Base-by-base conservation (phyloP, 2,888 invertebrate genomes). In the Netelia virgata region DNA sequence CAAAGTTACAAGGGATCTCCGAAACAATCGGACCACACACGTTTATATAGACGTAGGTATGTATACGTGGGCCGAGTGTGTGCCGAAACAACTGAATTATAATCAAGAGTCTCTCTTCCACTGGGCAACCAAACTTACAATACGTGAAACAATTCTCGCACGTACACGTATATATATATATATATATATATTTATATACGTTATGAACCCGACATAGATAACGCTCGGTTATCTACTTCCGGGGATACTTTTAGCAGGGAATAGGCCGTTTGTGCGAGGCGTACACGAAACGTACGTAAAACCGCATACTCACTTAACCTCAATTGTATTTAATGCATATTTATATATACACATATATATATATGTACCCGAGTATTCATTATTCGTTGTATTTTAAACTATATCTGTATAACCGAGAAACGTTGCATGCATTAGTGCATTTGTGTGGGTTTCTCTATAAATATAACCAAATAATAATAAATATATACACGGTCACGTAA, bases 1-100 rank as follows among this genome's bases (percentile, higher is more conserved):
- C 53, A 11, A 55, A 78, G 73, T 74, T 73, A 69, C 78, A 59
- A 69, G 64, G 70, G 69, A 83, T 79, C 61, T 74, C 78, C 74
- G 55, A 50, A 79, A 73, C 68, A 77, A 78, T 73, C 77, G 50
- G 53, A 47, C 11, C 47, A 47, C 47, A 47, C 47, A 47, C 14
- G 14, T 47, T 14, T 47, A 47, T 47, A 47, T 14, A 47, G 14
- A 14, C 47, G 11, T 10, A 14, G 47, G 10, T 28, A 9, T 50
- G 23, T 23, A n/a, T n/a, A 69, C 23, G 11, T 47, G 47, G 36
- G 36, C 36, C 6, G 36, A 6, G 36, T 36, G 36, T 36, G 36
- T 36, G 36, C 36, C 36, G 36, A 6, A 36, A 36, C 36, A 36
- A 36, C 36, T 36, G 68, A 77, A 69, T 69, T 69, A 69, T 18